Percentiles rank a stretch among this genome's conserved stretches.
Evolutionary conservation across 2,113 vertebrate genomes (phyloP).

Genomic region (Ceuthmochares aereus): DNA sequence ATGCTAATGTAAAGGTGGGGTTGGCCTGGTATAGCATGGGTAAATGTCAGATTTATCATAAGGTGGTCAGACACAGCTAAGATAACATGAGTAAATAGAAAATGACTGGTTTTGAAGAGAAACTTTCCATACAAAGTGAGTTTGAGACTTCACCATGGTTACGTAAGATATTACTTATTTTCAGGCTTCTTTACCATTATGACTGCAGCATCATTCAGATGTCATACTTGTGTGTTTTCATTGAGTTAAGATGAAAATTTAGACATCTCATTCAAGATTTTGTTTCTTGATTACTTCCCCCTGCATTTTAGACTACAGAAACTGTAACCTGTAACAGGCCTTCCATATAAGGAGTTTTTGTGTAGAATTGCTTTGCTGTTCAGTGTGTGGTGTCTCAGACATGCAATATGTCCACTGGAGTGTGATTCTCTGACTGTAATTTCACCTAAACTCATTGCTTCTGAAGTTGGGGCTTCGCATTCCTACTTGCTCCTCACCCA

Average conservation of each 20-base stretch:
- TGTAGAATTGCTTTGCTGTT: background rate
- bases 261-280: background rate
- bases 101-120: background rate
- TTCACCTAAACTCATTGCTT: background rate
- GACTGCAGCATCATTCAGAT: background rate
- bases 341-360: background rate
- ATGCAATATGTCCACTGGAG: rapidly evolving
- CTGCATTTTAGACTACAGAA: background rate
- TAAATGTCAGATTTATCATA: background rate
- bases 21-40: background rate
- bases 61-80: background rate
- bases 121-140: background rate
- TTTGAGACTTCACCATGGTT: background rate
- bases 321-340: rapidly evolving
- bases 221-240: background rate
- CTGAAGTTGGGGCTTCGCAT: background rate
- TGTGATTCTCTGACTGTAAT: background rate
- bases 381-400: background rate
- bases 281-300: rapidly evolving
- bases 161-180: background rate
- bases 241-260: background rate
- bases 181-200: background rate
- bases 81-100: background rate
- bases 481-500: background rate
- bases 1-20: background rate